Conservation (phyloP, 1,140 invertebrate species). For the Drosophila nasuta region DNA sequence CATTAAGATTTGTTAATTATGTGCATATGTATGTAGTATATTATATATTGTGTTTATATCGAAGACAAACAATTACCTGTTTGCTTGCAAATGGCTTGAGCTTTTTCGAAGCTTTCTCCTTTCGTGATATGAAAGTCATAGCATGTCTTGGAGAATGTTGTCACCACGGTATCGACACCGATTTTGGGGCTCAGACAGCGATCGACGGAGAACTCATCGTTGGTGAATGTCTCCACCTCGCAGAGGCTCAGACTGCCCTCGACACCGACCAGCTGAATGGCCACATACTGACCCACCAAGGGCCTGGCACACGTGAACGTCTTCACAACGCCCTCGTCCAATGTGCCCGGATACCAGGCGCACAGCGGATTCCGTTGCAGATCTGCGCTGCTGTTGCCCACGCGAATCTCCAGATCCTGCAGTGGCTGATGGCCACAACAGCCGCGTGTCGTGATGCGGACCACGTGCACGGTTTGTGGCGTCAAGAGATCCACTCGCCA, state of each 20-base stretch:
- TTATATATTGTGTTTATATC: too few species aligned
- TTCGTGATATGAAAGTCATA: conserved; percentile 94
- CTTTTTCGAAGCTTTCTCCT: conserved; percentile 92
- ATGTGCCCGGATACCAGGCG: conserved; percentile 96
- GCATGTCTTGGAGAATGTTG: conserved; percentile 93
- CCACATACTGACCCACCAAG: conserved; percentile 93
- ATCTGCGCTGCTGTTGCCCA: conserved; percentile 94
- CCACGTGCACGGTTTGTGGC: conserved; percentile 92
- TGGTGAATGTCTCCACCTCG: conserved; percentile 96
- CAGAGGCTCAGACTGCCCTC: conserved; percentile 95
- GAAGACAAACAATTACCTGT: conserved; percentile 84
- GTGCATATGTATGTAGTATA: conserved; percentile 1
- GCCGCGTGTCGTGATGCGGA: conserved; percentile 93
- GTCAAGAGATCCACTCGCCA: conserved; percentile 95
- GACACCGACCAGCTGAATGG: conserved; percentile 94
- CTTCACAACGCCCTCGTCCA: conserved; percentile 95
- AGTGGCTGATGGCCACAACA: conserved; percentile 95
- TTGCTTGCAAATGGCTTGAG: conserved; percentile 90
- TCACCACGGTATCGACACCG: conserved; percentile 90
- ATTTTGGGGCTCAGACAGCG: conserved; percentile 89
- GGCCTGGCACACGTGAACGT: conserved; percentile 94
- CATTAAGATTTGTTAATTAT: neutral
- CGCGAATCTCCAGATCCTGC: conserved; percentile 95
- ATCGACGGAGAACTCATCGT: conserved; percentile 94
- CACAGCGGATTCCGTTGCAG: conserved; percentile 95